Conservation (phyloP, 2,113 vertebrate genomes). For the Centropus unirufus region DNA sequence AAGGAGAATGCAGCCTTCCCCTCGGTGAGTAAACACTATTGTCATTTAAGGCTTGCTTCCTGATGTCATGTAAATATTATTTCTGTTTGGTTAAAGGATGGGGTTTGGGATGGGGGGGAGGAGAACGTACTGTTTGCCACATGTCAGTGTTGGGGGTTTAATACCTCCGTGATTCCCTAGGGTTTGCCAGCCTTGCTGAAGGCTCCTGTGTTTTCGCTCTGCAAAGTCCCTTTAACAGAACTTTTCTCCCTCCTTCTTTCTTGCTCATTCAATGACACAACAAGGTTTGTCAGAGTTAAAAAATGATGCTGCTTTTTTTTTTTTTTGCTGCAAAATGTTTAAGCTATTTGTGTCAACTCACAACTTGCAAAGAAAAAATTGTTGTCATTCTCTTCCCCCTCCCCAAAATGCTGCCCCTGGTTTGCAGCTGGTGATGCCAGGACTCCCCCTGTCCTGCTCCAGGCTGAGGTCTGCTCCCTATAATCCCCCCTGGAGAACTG, state of each 20-base stretch:
- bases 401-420: background rate
- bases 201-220: background rate
- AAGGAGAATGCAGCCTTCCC: conserved; percentile 75
- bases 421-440: background rate
- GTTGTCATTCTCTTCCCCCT: background rate
- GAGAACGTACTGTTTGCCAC: background rate
- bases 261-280: conserved; percentile 14
- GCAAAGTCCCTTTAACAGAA: background rate
- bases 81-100: background rate
- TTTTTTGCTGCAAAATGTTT: background rate
- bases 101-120: background rate
- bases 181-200: background rate
- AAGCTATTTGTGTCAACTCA: conserved; percentile 18
- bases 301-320: background rate
- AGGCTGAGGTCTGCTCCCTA: background rate
- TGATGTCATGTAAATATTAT: background rate
- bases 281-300: background rate
- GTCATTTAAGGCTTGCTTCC: background rate
- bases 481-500: background rate
- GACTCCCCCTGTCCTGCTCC: too few species aligned
- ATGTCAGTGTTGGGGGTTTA: background rate
- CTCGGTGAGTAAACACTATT: conserved; percentile 74
- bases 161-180: background rate
- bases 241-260: background rate
- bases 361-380: background rate